Evolutionary conservation across 2,888 invertebrate species (phyloP).

Genomic region (Nymphalis urticae): DNA sequence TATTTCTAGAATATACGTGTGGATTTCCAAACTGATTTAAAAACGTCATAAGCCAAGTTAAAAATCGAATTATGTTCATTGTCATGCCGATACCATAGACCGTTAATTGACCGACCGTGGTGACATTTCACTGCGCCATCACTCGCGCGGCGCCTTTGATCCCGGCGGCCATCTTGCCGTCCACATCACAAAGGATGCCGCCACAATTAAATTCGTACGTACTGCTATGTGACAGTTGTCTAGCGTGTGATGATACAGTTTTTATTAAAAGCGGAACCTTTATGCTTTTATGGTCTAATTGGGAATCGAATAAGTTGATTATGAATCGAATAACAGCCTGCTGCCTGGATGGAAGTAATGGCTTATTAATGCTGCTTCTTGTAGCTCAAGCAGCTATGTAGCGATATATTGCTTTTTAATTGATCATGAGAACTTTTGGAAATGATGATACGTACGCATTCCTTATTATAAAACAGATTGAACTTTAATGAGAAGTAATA

Average conservation of each 20-base stretch:
- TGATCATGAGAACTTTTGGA: slow-evolving; percentile 15
- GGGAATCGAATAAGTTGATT: slow-evolving; percentile 45
- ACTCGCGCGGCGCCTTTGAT: slow-evolving; percentile 71
- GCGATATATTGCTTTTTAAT: slow-evolving; percentile 16
- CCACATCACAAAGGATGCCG: slow-evolving; percentile 71
- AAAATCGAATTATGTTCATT: slow-evolving; percentile 30
- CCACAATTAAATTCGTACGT: slow-evolving; percentile 77
- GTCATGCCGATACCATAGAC: slow-evolving; percentile 35
- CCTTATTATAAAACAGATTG: too few species aligned
- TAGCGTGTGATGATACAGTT: slow-evolving; percentile 56
- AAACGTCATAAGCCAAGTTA: slow-evolving; percentile 5
- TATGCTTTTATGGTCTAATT: slow-evolving; percentile 54
- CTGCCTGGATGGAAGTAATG: slow-evolving; percentile 21
- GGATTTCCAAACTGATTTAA: too few species aligned
- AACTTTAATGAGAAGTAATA: too few species aligned
- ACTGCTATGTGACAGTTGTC: slow-evolving; percentile 75
- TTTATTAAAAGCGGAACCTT: slow-evolving; percentile 49
- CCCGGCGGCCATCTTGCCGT: slow-evolving; percentile 57
- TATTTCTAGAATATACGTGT: too few species aligned
- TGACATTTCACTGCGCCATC: slow-evolving; percentile 74
- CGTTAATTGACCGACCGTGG: slow-evolving; percentile 77
- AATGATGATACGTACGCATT: slow-evolving; percentile 3
- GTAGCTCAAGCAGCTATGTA: slow-evolving; percentile 12
- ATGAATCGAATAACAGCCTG: slow-evolving; percentile 35
- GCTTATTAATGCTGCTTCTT: slow-evolving; percentile 25